A percentile compares a stretch with the other conserved stretches of the same genome.
Conservation (phyloP, 2,888 invertebrate genomes). For the Eretmocerus hayati region DNA sequence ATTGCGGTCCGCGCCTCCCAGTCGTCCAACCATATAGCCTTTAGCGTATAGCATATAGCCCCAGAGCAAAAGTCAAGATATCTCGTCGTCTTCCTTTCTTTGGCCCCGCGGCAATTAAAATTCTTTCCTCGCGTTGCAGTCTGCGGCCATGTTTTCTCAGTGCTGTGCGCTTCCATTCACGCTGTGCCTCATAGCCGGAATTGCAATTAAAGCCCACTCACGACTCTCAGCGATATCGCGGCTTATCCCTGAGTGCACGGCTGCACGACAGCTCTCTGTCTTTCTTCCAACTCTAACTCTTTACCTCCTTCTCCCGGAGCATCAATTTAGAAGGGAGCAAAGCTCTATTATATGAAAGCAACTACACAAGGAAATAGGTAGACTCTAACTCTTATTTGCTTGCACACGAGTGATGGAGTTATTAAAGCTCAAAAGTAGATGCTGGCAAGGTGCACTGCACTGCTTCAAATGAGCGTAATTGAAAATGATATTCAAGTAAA, state of each 20-base stretch:
- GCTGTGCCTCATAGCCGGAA: slow-evolving; percentile 18
- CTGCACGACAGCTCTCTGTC: too few species aligned
- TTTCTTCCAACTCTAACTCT: too few species aligned
- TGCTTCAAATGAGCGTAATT: slow-evolving; percentile 8
- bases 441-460: not conserved
- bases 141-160: slow-evolving; percentile 6
- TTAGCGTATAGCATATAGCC: too few species aligned
- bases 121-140: slow-evolving; percentile 36
- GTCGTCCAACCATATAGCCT: too few species aligned
- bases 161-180: slow-evolving; percentile 8
- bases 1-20: too few species aligned
- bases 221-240: not conserved
- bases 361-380: too few species aligned
- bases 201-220: slow-evolving; percentile 16
- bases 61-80: too few species aligned
- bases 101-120: slow-evolving; percentile 38
- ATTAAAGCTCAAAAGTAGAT: slow-evolving; percentile 15
- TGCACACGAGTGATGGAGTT: slow-evolving; percentile 18
- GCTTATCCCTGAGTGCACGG: not conserved
- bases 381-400: too few species aligned
- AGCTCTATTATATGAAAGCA: too few species aligned
- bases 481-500: slow-evolving; percentile 3
- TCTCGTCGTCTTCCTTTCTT: slow-evolving; percentile 1
- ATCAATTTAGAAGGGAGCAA: too few species aligned
- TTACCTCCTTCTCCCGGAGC: too few species aligned